Conservation (phyloP, 2,888 invertebrate genomes). For the Litoditis marina region DNA sequence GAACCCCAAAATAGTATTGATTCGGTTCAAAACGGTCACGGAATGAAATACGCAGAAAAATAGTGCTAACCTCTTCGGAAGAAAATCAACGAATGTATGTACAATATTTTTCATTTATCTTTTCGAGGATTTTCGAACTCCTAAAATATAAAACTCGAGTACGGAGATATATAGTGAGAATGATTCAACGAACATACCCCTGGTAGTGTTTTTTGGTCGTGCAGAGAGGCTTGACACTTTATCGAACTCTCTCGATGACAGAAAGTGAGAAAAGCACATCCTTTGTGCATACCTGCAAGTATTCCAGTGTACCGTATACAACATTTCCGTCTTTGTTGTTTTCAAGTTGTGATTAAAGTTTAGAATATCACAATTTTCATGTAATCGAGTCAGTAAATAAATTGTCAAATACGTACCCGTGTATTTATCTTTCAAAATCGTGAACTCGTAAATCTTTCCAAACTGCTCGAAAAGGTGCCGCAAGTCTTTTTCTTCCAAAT, state of each 20-base stretch:
- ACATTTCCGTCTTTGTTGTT: not conserved
- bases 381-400: not conserved
- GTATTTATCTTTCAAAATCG: slow-evolving; percentile 87
- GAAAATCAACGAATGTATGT: too few relatives aligned
- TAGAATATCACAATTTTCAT: not conserved
- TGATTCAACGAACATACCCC: slow-evolving; percentile 82
- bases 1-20: too few relatives aligned
- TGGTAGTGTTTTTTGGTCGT: slow-evolving; percentile 96
- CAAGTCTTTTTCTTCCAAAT: slow-evolving; percentile 81
- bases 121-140: not conserved
- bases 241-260: slow-evolving; percentile 92
- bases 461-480: slow-evolving; percentile 87
- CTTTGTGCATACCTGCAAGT: slow-evolving; percentile 80
- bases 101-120: not conserved
- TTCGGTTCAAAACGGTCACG: too few relatives aligned
- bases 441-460: slow-evolving; percentile 88
- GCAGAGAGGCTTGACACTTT: slow-evolving; percentile 85
- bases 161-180: too few relatives aligned
- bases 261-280: slow-evolving; percentile 98
- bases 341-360: not conserved
- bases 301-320: not conserved
- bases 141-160: too few relatives aligned
- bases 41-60: too few relatives aligned
- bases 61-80: too few relatives aligned
- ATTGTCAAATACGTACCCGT: slow-evolving; percentile 65